Percentiles rank a stretch among this genome's conserved stretches.
Evolutionary conservation across 2,888 invertebrate genomes (phyloP).

Genomic region (Hipparchia semele): DNA sequence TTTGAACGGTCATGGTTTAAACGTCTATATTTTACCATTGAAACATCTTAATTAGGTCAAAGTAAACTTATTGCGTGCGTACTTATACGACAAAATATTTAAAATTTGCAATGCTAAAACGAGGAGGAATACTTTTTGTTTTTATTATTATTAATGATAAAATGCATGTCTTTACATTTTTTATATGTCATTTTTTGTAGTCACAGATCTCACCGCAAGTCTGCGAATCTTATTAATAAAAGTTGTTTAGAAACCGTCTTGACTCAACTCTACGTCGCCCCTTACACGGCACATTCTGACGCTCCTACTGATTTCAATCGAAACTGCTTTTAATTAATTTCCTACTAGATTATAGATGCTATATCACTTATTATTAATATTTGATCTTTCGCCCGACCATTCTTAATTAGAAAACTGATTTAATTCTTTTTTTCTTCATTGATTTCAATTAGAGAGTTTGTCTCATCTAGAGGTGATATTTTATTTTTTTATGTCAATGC

Average conservation of each 20-base stretch:
- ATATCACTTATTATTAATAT: slow-evolving; percentile 60
- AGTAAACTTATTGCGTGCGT: too few species aligned
- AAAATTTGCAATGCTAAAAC: too few species aligned
- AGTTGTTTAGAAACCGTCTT: slow-evolving; percentile 18
- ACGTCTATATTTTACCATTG: too few species aligned
- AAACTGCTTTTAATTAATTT: slow-evolving; percentile 77
- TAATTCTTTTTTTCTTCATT: slow-evolving; percentile 40
- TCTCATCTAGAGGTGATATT: slow-evolving; percentile 19
- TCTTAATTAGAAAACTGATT: slow-evolving; percentile 47
- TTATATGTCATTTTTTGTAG: too few species aligned
- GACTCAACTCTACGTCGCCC: slow-evolving; percentile 32
- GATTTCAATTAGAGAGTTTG: slow-evolving; percentile 41
- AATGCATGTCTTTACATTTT: too few species aligned
- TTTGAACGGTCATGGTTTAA: too few species aligned
- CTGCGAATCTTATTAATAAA: slow-evolving; percentile 12
- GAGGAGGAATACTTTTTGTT: too few species aligned
- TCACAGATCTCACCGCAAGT: background rate
- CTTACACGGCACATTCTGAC: slow-evolving; percentile 70
- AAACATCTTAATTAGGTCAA: too few species aligned
- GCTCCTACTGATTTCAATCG: slow-evolving; percentile 73
- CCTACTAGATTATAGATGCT: slow-evolving; percentile 67
- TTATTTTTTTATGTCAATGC: slow-evolving; percentile 14
- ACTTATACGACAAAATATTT: too few species aligned
- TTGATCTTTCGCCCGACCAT: slow-evolving; percentile 41
- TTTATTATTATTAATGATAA: too few species aligned